Evolutionary conservation across 2,797 vertebrate species (phyloP).

Genomic region (Argya squamiceps): DNA sequence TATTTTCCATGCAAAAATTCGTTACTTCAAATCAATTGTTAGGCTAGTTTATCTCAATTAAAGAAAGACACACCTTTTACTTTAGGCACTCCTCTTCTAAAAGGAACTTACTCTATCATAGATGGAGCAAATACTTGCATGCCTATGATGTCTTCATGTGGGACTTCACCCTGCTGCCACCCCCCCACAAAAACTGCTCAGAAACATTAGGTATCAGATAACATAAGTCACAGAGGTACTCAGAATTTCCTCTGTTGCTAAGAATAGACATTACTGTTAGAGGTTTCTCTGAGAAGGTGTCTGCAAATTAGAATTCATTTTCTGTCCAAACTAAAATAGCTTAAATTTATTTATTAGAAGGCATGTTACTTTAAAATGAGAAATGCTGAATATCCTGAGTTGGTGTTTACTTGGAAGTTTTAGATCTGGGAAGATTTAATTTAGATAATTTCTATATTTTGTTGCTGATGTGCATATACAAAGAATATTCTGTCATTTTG

Average conservation of each 20-base stretch:
- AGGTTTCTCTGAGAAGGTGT: not conserved
- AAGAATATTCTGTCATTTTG: not conserved
- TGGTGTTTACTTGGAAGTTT: not conserved
- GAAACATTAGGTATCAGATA: slow-evolving; percentile 1
- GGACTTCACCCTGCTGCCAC: not conserved
- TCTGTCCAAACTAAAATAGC: not conserved
- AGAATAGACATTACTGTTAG: not conserved
- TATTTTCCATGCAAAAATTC: not conserved
- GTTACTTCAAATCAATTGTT: not conserved
- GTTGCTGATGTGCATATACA: not conserved
- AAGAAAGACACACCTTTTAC: not conserved
- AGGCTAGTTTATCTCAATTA: not conserved
- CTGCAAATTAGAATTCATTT: slow-evolving; percentile 5
- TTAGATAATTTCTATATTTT: not conserved
- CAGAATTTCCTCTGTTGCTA: slow-evolving; percentile 24
- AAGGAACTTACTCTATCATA: not conserved
- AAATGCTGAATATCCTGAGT: not conserved
- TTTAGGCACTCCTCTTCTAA: not conserved
- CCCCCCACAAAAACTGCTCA: not conserved
- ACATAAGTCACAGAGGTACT: not conserved
- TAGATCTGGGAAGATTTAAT: not conserved
- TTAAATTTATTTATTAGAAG: not conserved
- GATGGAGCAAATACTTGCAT: not conserved
- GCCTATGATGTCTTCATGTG: not conserved
- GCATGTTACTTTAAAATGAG: not conserved